Evolutionary conservation across 2,797 vertebrate species (phyloP).

Genomic region (Enteromius afrohamiltoni): DNA sequence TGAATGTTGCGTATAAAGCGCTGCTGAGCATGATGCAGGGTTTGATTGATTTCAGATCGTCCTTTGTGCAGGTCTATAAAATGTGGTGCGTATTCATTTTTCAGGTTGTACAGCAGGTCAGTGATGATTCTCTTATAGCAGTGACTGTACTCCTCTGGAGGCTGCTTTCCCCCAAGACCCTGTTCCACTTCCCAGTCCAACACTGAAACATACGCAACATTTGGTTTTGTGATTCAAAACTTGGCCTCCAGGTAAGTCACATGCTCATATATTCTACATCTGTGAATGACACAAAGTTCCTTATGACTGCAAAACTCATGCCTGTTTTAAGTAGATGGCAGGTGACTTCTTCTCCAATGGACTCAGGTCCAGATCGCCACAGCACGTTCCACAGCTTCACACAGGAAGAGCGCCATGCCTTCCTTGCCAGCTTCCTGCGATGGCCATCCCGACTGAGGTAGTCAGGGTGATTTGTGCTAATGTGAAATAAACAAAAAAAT

Average conservation of each 20-base stretch:
- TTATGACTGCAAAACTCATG: slow-evolving; percentile 27
- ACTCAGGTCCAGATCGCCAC: slow-evolving; percentile 57
- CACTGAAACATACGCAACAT: slow-evolving; percentile 59
- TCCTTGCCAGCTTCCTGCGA: slow-evolving; percentile 65
- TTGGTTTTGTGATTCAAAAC: background rate
- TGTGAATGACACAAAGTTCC: background rate
- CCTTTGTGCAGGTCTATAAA: slow-evolving; percentile 68
- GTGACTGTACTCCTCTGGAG: slow-evolving; percentile 71
- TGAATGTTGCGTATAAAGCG: slow-evolving; percentile 67
- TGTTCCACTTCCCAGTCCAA: slow-evolving; percentile 73
- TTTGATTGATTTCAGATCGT: slow-evolving; percentile 65
- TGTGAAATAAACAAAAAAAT: background rate
- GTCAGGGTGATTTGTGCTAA: slow-evolving; percentile 68
- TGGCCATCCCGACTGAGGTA: slow-evolving; percentile 70
- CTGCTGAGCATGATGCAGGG: slow-evolving; percentile 65
- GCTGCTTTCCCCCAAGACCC: slow-evolving; percentile 61
- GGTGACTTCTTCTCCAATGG: slow-evolving; percentile 60
- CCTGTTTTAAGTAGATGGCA: slow-evolving; percentile 70
- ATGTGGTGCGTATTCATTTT: slow-evolving; percentile 63
- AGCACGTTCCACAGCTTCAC: slow-evolving; percentile 66
- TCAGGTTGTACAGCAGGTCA: slow-evolving; percentile 72
- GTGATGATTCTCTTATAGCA: slow-evolving; percentile 75
- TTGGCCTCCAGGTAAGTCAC: background rate
- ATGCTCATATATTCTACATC: background rate
- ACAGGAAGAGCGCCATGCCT: slow-evolving; percentile 66